phyloP scores from a whole-genome alignment of 2,888 invertebrate genomes.

The Tachina lurida region DNA sequence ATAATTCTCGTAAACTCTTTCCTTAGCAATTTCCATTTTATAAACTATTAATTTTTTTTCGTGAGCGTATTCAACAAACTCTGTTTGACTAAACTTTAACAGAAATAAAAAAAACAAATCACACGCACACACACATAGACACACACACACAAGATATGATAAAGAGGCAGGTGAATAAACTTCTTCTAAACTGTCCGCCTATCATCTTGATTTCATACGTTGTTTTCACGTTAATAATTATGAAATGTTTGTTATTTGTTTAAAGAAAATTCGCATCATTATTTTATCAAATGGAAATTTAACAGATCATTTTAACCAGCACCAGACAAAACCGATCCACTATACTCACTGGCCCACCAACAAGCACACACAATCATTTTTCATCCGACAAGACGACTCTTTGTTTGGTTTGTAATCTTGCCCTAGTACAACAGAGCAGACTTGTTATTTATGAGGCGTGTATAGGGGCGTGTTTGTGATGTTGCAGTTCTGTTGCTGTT shows the following conservation, averaged over 20 bases:
- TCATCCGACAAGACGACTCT: constrained; percentile 29
- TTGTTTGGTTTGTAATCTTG: constrained; percentile 40
- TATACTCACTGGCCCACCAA: constrained; percentile 1
- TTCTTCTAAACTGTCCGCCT: constrained; percentile 80
- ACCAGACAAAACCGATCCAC: not conserved
- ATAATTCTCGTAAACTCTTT: too few relatives aligned
- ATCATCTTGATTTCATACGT: constrained; percentile 74
- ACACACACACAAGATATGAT: not conserved
- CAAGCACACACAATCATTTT: constrained; percentile 21
- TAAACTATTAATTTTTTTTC: not conserved
- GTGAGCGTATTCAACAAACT: constrained; percentile 22
- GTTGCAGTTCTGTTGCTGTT: constrained; percentile 54
- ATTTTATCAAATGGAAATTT: constrained; percentile 65
- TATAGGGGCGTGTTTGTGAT: constrained; percentile 77
- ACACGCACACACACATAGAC: too few relatives aligned
- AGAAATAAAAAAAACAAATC: not conserved
- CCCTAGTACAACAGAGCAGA: constrained; percentile 11
- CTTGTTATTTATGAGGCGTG: constrained; percentile 81
- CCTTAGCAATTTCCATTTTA: too few relatives aligned
- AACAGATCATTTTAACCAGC: constrained; percentile 54
- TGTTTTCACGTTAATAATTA: constrained; percentile 78
- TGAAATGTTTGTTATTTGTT: constrained; percentile 80
- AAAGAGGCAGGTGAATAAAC: constrained; percentile 80
- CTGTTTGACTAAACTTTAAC: not conserved
- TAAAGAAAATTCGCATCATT: constrained; percentile 71